Base-by-base conservation (phyloP, 2,113 vertebrate species). In the Perca fluviatilis region DNA sequence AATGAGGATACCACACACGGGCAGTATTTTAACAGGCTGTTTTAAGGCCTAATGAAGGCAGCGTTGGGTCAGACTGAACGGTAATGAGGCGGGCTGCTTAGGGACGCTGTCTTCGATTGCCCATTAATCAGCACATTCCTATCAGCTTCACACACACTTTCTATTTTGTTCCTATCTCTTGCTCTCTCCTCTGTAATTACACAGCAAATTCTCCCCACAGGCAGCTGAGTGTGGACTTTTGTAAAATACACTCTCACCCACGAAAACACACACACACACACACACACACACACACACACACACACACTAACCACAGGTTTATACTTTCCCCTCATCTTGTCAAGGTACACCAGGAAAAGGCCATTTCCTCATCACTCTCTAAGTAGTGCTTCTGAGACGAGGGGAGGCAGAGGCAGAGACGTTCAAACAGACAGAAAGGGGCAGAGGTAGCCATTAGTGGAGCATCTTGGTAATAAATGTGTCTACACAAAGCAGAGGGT, bases 81-180 rank as follows among this genome's bases (percentile, higher is more conserved):
- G 79, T 92, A 91, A 90, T 89, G 88, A 93, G 89, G 68, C 76
- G 4, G 74, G 84, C 86, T 86, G 89, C 84, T 91, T 80, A 86
- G 89, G 77, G 88, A 89, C 68, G 61, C 85, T 75, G 81, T 88
- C 61, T 92, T 91, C 87, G 76, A 91, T 90, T 58, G 15, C 25
- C 75, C 89, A 89, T 90, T 90, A 89, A 92, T 92, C 91, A 89
- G 91, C 89, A 92, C 90, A 93, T 93, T 93, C 90, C 88, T 85
- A 82, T 74, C 57, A 83, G 85, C 82, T 84, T 73, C 84, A 79
- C 57, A 80, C 71, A 83, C 83, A 63, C 78, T 82, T 86, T 89
- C 83, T 87, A 83, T 80, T 88, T 87, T 73, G 64, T 69, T 77
- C 66, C 80, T 68, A 86, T 87, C 80, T 79, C 56, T 69, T 11